phyloP scores from a whole-genome alignment of 2,888 invertebrate genomes.

The Mystacides longicornis region DNA sequence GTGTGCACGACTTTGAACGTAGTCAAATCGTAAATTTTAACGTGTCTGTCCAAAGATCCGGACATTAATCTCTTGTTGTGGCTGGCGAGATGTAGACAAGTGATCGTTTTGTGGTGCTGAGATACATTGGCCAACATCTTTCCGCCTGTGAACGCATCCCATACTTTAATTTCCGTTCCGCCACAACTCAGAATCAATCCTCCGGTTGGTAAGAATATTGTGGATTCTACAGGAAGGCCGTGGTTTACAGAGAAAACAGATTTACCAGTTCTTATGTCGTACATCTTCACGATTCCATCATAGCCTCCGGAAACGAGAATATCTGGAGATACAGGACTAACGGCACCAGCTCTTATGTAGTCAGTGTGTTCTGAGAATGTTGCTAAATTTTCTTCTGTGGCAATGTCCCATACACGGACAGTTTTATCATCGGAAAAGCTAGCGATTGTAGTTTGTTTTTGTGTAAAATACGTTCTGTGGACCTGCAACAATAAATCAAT shows the following conservation, averaged over 20 bases:
- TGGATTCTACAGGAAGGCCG: conserved; percentile 82
- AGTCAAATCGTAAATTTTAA: conserved; percentile 84
- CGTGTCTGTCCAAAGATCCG: conserved; percentile 86
- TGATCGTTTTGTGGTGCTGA: conserved; percentile 94
- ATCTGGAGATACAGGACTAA: conserved; percentile 68
- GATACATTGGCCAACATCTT: conserved; percentile 75
- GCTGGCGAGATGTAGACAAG: conserved; percentile 73
- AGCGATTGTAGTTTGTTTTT: conserved; percentile 68
- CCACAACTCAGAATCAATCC: conserved; percentile 89
- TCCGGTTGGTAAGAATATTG: conserved; percentile 82
- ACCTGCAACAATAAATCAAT: conserved; percentile 41
- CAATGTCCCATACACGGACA: conserved; percentile 85
- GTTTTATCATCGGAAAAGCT: conserved; percentile 91
- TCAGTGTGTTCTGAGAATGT: conserved; percentile 65
- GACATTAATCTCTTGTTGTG: conserved; percentile 79
- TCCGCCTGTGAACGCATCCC: conserved; percentile 88
- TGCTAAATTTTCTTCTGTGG: conserved; percentile 65
- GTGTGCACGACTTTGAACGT: conserved; percentile 84
- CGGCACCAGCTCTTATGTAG: conserved; percentile 78
- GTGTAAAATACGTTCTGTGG: conserved; percentile 75
- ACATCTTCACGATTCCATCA: conserved; percentile 81
- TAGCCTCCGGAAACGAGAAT: conserved; percentile 81
- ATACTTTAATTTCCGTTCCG: conserved; percentile 83
- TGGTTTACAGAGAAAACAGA: conserved; percentile 72
- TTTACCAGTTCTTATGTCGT: conserved; percentile 70